Conservation (phyloP, 2,888 invertebrate species). For the Trachelus stipa region DNA sequence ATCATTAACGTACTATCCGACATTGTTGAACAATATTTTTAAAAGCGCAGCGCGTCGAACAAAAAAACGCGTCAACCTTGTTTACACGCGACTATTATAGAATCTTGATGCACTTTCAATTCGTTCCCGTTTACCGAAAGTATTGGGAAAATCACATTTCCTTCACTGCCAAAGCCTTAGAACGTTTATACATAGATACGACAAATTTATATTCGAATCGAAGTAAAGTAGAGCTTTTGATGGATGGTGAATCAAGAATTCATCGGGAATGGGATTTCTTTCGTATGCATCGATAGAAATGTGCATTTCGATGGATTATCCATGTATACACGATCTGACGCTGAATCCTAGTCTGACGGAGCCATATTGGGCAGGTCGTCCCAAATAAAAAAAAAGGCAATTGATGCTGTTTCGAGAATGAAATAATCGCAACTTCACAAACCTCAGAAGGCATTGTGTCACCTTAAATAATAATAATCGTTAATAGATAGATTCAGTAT, state of each 20-base stretch:
- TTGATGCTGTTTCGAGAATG: slow-evolving; percentile 34
- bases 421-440: slow-evolving; percentile 38
- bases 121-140: slow-evolving; percentile 33
- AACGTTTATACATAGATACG: slow-evolving; percentile 63
- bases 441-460: slow-evolving; percentile 31
- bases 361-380: slow-evolving; percentile 43
- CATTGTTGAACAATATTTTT: not conserved
- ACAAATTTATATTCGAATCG: slow-evolving; percentile 28
- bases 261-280: slow-evolving; percentile 1
- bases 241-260: slow-evolving; percentile 10
- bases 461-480: slow-evolving; percentile 16
- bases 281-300: slow-evolving; percentile 24
- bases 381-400: slow-evolving; percentile 33
- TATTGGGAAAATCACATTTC: slow-evolving; percentile 55
- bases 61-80: not conserved
- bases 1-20: not conserved
- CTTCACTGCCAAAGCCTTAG: slow-evolving; percentile 67
- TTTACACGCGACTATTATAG: not conserved
- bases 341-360: slow-evolving; percentile 62
- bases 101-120: not conserved
- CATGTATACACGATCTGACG: slow-evolving; percentile 63
- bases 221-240: slow-evolving; percentile 7
- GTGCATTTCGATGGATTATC: slow-evolving; percentile 30
- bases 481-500: slow-evolving; percentile 16
- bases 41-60: not conserved